Evolutionary conservation across 2,113 vertebrate species (phyloP), one percentile per base, ranked within the genome.

Genomic region (Tauraco erythrolophus): DNA sequence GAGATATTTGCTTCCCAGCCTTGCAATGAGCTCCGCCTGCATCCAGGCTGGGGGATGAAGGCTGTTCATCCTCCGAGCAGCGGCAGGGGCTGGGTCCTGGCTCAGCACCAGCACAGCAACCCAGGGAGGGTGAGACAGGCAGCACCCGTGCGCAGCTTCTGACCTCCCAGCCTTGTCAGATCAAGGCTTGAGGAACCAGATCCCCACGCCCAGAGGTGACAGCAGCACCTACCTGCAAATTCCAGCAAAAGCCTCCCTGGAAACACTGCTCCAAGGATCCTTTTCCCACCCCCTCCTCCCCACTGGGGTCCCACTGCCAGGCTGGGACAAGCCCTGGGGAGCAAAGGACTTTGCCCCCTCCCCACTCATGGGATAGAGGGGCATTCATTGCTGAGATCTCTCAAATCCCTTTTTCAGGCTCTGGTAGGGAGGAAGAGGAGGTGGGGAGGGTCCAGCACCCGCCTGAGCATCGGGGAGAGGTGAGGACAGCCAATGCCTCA

Each of bases 101-200:
- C 79, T 82, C 66, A 35, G 84, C 86, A 60, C 54, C 3, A 2
- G 58, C 45, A 31, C 58, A n/a, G 62, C 50, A 8, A 6, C 30
- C 45, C 5, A 8, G 3, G 48, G 24, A 5, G 51, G 48, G 5
- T 10, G 66, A 57, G 56, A 10, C 14, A 28, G 56, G 50, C 16
- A 76, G 13, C 19, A 7, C 5, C 77, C 3, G 2, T 3, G 33
- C 0, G 0, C 1, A 48, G 27, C 76, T 79, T 7, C 65, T 5
- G 62, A 51, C 28, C 82, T 13, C 33, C 45, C 92, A 46, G 25
- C n/a, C 60, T 1, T 1, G 24, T 3, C 5, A 27, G 54, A 27
- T 8, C 75, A 7, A 0, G 7, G 50, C 30, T 30, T 10, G 11
- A 61, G 35, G 72, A 45, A 19, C 21, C 46, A 28, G 30, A 48